Evolutionary conservation across 2,797 vertebrate genomes (phyloP).

Genomic region (Gambusia yucatana): DNA sequence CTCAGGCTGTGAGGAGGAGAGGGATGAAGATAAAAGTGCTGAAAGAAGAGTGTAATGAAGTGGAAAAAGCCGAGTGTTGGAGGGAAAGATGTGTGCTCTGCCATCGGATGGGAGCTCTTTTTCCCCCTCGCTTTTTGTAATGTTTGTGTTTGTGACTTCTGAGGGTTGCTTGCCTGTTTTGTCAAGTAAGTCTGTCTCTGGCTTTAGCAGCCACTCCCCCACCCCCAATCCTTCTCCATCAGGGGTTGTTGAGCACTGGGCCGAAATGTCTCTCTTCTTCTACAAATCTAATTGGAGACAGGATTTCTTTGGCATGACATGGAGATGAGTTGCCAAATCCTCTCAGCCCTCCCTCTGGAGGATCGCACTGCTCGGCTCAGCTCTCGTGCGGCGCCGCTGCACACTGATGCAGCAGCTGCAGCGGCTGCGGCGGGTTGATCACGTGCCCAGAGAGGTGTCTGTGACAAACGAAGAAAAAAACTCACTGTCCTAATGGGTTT

Average conservation of each 20-base stretch:
- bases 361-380: slow-evolving; percentile 49
- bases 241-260: slow-evolving; percentile 68
- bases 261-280: slow-evolving; percentile 70
- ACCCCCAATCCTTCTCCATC: slow-evolving; percentile 65
- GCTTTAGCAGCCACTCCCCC: slow-evolving; percentile 40
- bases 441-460: slow-evolving; percentile 26
- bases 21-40: slow-evolving; percentile 65
- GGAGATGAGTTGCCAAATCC: slow-evolving; percentile 80
- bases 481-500: slow-evolving; percentile 49
- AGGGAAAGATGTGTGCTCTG: slow-evolving; percentile 48
- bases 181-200: slow-evolving; percentile 56
- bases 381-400: slow-evolving; percentile 33
- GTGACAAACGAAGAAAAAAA: slow-evolving; percentile 46
- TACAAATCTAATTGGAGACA: slow-evolving; percentile 78
- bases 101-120: slow-evolving; percentile 5
- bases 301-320: slow-evolving; percentile 77
- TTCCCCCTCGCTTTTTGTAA: slow-evolving; percentile 15
- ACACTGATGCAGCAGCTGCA: slow-evolving; percentile 44
- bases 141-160: slow-evolving; percentile 54
- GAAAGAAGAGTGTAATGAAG: slow-evolving; percentile 69
- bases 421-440: slow-evolving; percentile 28
- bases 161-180: slow-evolving; percentile 63
- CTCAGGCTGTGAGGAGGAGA: slow-evolving; percentile 43
- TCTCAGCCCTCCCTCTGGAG: slow-evolving; percentile 67
- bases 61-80: slow-evolving; percentile 66